Evolutionary conservation across 1,140 invertebrate species (phyloP).

Genomic region (Geopemphigus sp.): DNA sequence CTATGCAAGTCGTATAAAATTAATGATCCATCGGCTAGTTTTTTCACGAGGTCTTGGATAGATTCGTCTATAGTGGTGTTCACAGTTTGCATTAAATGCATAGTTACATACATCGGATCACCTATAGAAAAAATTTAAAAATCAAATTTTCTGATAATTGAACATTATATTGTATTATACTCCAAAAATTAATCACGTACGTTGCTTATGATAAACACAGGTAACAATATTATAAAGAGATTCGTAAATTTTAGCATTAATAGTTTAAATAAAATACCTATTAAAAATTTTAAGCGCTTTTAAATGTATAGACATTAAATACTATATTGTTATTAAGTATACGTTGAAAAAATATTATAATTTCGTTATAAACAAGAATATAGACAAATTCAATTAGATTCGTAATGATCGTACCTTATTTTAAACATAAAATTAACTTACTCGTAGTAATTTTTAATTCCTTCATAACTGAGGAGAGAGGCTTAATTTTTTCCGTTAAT

Average conservation of each 20-base stretch:
- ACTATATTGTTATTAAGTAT: no score
- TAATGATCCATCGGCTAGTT: slow-evolving; percentile 33
- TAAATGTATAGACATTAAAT: no score
- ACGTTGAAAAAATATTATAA: no score
- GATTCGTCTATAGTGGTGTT: slow-evolving; percentile 39
- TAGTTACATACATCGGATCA: slow-evolving; percentile 7
- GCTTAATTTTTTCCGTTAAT: slow-evolving; percentile 26
- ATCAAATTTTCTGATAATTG: not conserved
- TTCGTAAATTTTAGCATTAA: no score
- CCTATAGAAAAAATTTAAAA: not conserved
- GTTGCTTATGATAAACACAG: no score
- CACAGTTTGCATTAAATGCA: slow-evolving; percentile 30
- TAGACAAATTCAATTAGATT: no score
- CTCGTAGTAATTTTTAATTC: slow-evolving; percentile 34
- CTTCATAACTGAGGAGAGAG: slow-evolving; percentile 16
- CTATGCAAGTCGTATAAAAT: slow-evolving; percentile 47
- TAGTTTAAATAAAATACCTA: no score
- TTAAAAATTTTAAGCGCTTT: no score
- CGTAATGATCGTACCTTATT: no score
- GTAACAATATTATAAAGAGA: no score
- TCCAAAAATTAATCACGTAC: not conserved
- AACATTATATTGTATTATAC: not conserved
- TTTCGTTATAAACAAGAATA: no score
- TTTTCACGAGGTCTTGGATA: slow-evolving; percentile 26
- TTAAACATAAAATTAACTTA: not conserved